Evolutionary conservation across 2,113 vertebrate genomes (phyloP).

Genomic region (Piliocolobus tephrosceles): DNA sequence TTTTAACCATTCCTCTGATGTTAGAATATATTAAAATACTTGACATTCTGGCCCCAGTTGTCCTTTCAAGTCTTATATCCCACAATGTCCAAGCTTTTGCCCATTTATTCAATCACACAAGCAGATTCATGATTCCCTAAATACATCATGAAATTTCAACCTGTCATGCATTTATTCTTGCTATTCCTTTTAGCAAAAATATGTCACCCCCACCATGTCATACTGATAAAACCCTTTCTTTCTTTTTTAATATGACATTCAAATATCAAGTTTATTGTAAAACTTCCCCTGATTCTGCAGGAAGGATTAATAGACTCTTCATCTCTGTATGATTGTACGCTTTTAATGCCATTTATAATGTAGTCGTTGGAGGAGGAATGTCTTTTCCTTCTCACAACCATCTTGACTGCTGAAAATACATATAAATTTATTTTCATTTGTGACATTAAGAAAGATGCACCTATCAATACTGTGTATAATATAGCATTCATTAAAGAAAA

Average conservation of each 20-base stretch:
- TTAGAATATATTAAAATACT: neutral
- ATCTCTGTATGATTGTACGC: neutral
- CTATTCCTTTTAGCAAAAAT: slow-evolving; percentile 27
- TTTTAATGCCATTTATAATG: neutral
- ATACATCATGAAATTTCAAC: neutral
- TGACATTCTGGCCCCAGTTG: neutral
- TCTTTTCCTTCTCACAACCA: neutral
- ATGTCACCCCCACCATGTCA: neutral
- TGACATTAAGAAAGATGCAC: neutral
- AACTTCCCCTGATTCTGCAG: neutral
- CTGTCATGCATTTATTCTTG: neutral
- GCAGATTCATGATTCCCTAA: neutral
- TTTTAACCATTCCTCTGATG: neutral
- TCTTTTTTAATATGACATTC: neutral
- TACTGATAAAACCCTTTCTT: neutral
- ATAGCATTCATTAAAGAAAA: neutral
- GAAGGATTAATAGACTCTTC: neutral
- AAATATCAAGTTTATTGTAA: neutral
- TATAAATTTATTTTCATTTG: neutral
- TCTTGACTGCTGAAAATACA: neutral
- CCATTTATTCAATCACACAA: neutral
- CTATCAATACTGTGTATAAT: neutral
- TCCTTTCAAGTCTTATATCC: neutral
- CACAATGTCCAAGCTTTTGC: neutral
- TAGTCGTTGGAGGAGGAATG: neutral